These are phyloP conservation scores for Lamprologus callipterus DNA, from an alignment of 2,113 vertebrate genomes.

Conservation along the genomic window DNA sequence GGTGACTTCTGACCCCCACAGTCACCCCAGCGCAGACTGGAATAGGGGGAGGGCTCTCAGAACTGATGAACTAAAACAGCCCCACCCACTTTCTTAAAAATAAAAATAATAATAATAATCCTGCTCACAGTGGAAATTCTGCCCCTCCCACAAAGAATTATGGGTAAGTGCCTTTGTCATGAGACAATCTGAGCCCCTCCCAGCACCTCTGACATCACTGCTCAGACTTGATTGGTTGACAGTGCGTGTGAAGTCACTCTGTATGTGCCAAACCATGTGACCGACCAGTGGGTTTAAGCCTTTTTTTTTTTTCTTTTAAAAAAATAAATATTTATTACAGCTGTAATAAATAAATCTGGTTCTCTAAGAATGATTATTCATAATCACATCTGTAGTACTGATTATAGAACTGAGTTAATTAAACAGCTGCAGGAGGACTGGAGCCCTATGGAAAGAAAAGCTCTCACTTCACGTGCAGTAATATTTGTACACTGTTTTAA, in stretches of 20 bases:
- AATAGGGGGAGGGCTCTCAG: constrained; percentile 4
- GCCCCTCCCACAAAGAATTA: constrained; percentile 13
- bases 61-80: constrained; percentile 19
- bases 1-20: constrained; percentile 56
- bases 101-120: neutral
- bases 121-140: neutral
- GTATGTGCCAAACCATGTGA: constrained; percentile 47
- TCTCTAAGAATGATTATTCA: neutral
- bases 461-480: neutral
- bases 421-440: neutral
- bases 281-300: neutral
- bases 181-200: constrained; percentile 38
- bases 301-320: neutral
- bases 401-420: neutral
- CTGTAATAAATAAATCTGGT: constrained; percentile 63
- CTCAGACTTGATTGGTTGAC: constrained; percentile 16
- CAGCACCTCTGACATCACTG: constrained; percentile 2
- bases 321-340: constrained; percentile 22
- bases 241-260: constrained; percentile 8
- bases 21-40: constrained; percentile 9
- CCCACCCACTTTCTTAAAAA: neutral
- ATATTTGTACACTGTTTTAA: neutral
- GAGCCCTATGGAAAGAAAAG: neutral
- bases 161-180: constrained; percentile 60
- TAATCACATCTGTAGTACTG: neutral